Conservation (phyloP, 2,113 vertebrate genomes). For the Haplochromis vanheusdeni region DNA sequence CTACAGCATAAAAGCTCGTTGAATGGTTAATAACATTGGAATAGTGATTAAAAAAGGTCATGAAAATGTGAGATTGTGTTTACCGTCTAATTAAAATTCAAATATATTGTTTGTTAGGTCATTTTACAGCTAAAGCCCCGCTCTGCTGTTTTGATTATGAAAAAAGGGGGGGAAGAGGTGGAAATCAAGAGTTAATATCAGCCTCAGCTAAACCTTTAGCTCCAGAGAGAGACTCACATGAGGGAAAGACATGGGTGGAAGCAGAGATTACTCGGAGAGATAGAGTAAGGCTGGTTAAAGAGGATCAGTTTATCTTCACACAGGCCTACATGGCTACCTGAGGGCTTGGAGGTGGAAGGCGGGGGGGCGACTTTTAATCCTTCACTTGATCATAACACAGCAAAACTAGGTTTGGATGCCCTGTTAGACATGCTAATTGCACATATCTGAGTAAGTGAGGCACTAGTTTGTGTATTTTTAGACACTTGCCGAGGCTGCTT, state of each 20-base stretch:
- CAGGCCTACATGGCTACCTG: constrained; percentile 41
- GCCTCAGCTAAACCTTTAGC: constrained; percentile 26
- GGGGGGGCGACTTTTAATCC: constrained; percentile 30
- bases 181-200: constrained; percentile 24
- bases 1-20: background rate
- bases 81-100: background rate
- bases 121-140: background rate
- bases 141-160: background rate
- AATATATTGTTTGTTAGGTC: constrained; percentile 16
- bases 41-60: background rate
- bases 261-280: constrained; percentile 62
- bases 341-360: constrained; percentile 5
- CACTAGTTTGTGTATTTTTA: background rate
- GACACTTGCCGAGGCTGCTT: background rate
- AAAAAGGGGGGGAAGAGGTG: background rate
- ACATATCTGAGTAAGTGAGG: background rate
- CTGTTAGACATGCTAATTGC: constrained; percentile 12
- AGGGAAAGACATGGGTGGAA: constrained; percentile 38
- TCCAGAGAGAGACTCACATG: constrained; percentile 32
- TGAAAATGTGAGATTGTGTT: background rate
- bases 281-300: constrained; percentile 60
- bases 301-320: constrained; percentile 63
- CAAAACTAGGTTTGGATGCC: constrained; percentile 9
- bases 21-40: background rate
- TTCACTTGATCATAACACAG: constrained; percentile 19